phyloP scores from a whole-genome alignment of 2,797 vertebrate genomes.

The Hapalemur alaotrensis region DNA sequence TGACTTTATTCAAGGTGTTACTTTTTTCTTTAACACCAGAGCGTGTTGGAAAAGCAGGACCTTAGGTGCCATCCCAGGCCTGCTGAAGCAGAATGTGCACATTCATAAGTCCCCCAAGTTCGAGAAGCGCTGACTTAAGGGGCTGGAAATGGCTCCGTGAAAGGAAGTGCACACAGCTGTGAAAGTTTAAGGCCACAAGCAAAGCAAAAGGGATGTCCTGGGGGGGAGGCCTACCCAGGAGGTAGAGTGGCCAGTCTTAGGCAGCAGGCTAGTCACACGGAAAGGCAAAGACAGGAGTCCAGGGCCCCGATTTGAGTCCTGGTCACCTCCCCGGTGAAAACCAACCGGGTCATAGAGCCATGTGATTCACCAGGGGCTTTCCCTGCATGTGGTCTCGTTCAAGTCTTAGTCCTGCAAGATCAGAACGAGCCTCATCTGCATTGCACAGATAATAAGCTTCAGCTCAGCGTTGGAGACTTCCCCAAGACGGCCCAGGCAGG shows the following conservation, averaged over 20 bases:
- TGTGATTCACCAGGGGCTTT: neutral
- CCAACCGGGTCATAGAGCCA: neutral
- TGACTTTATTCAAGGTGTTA: neutral
- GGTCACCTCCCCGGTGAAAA: neutral
- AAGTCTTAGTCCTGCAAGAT: neutral
- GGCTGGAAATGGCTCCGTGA: neutral
- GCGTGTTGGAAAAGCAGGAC: neutral
- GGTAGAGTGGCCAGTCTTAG: neutral
- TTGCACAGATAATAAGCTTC: neutral
- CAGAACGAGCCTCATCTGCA: neutral
- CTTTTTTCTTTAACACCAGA: neutral
- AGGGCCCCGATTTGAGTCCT: neutral
- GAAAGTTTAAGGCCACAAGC: neutral
- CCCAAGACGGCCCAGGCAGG: neutral
- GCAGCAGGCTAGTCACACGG: neutral
- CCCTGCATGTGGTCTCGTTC: fast-evolving
- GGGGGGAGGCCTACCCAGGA: neutral
- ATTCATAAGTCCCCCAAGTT: neutral
- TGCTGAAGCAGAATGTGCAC: fast-evolving
- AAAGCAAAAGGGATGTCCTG: neutral
- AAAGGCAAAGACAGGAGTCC: neutral
- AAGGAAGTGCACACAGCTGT: neutral
- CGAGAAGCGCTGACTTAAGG: neutral
- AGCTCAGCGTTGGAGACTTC: neutral
- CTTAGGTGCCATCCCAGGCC: neutral